Evolutionary conservation across 2,797 vertebrate species (phyloP), one percentile per base, ranked within the genome.

Genomic region (Margarornis squamiger): DNA sequence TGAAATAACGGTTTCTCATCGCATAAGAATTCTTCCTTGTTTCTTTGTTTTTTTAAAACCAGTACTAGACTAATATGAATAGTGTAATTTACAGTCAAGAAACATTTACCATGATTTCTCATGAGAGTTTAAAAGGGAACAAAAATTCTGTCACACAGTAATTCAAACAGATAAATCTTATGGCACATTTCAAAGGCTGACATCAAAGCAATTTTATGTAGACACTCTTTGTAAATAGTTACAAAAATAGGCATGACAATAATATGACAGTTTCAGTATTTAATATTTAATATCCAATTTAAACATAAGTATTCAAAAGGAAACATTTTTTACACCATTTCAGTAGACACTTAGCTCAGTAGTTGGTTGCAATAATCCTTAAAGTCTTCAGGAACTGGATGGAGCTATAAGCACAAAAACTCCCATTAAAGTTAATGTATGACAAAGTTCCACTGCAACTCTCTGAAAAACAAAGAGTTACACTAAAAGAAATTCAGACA

Each of bases 211-310:
- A 70, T 91, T 96, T 97, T 93, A 91, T 73, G 82, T 79, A 86
- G 30, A 70, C 74, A 70, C 73, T 65, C 55, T 72, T 94, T 91
- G 79, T 86, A 94, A 97, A 92, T 66, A 97, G 76, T 95, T 96
- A 96, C 93, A 97, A 90, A 96, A 83, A 45, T 6, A 95, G 26
- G 71, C 86, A 71, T 59, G 94, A 92, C 84, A 97, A 96, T 92
- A 97, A 97, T 90, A 92, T 70, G 79, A 78, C 85, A 90, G 73
- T 96, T 94, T 96, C 48, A 55, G 78, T 86, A 93, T 92, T 95
- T 94, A 86, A 63, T 90, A 86, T 92, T 94, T 88, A 84, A 92
- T 96, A 97, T 95, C 91, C 97, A 97, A 95, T 96, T 93, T 95
- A 94, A 96, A 94, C 63, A 23, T 58, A 90, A 76, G 51, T 91